Percentiles rank a stretch among this genome's conserved stretches.
These are phyloP conservation scores for Dilophus febrilis DNA, from an alignment of 2,888 invertebrate genomes.

Conservation along the genomic window DNA sequence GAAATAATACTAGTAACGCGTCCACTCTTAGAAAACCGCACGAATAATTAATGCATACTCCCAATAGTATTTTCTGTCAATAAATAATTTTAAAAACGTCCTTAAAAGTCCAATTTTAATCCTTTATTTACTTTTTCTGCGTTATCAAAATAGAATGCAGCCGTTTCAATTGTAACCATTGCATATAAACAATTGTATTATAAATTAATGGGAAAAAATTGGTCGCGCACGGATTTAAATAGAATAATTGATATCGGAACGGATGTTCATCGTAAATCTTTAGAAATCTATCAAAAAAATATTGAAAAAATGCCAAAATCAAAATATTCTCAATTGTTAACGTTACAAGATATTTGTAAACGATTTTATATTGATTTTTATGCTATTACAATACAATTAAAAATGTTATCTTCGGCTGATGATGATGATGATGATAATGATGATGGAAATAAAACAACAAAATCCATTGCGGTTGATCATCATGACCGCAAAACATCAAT, in stretches of 20 bases:
- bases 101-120: background rate
- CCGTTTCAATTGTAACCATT: conserved; percentile 3
- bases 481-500: background rate
- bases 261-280: conserved; percentile 1
- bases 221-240: conserved; percentile 3
- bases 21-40: no score
- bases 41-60: no score
- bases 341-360: conserved; percentile 12
- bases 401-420: no score
- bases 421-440: conserved; percentile 6
- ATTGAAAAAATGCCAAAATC: conserved; percentile 6
- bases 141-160: conserved; percentile 1
- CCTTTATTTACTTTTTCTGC: background rate
- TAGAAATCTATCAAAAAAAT: no score
- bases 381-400: conserved; percentile 11
- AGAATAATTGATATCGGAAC: conserved; percentile 5
- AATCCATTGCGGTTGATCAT: conserved; percentile 3
- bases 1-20: no score
- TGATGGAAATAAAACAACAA: no score
- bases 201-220: conserved; percentile 1
- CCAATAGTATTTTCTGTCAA: background rate
- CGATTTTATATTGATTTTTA: conserved; percentile 10
- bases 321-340: conserved; percentile 8
- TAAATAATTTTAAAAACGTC: background rate
- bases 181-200: background rate